These are phyloP conservation scores for Lasiurus cinereus DNA, from an alignment of 2,113 vertebrate genomes.

Conservation along the genomic window DNA sequence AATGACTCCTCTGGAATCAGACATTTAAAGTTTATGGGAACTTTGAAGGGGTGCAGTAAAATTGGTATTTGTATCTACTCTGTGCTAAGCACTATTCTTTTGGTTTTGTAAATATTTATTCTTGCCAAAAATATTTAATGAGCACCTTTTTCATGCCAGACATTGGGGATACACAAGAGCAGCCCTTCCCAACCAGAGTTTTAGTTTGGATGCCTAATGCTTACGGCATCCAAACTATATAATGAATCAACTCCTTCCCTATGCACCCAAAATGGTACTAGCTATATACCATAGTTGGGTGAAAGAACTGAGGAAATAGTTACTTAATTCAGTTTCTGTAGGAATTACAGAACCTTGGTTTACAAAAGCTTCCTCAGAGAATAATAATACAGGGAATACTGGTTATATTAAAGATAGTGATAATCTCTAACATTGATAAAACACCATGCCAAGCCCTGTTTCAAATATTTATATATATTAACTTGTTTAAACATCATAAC, in stretches of 20 bases:
- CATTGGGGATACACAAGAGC: not conserved
- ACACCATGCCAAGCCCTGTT: not conserved
- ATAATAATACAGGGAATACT: not conserved
- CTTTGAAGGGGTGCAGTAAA: not conserved
- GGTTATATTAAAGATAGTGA: slow-evolving; percentile 4
- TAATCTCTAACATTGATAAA: not conserved
- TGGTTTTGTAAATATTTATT: slow-evolving; percentile 50
- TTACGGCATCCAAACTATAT: not conserved
- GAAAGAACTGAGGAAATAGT: slow-evolving; percentile 49
- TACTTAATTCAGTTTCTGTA: not conserved
- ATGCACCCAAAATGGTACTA: not conserved
- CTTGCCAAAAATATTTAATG: slow-evolving; percentile 52
- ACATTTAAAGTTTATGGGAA: slow-evolving; percentile 45
- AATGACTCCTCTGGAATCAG: not conserved
- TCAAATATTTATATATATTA: slow-evolving; percentile 25
- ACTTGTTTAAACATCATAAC: slow-evolving; percentile 23
- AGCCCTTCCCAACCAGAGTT: not conserved
- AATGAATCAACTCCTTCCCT: not conserved
- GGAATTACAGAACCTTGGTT: not conserved
- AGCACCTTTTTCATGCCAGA: not conserved
- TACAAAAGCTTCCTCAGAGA: not conserved
- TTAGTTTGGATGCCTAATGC: not conserved
- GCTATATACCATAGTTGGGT: not conserved
- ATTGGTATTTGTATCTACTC: not conserved
- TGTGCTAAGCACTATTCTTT: slow-evolving; percentile 20